Percentiles rank a stretch among this genome's conserved stretches.
These are phyloP conservation scores for Brachionus manjavacas DNA, from an alignment of 1,140 invertebrate species.

Conservation along the genomic window DNA sequence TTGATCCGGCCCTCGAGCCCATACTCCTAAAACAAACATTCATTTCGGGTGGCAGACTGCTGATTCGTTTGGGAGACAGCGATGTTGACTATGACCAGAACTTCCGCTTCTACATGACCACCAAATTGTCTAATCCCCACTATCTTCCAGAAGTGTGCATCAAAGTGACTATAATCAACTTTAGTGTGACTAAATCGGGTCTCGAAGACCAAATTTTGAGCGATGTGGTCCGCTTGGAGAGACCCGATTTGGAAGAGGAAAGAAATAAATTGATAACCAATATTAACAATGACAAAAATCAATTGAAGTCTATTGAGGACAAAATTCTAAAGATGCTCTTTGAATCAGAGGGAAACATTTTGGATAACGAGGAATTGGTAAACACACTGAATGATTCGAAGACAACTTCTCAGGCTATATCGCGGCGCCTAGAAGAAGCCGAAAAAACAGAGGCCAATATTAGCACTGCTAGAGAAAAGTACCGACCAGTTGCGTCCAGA, in stretches of 20 bases:
- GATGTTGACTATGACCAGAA: slow-evolving; percentile 56
- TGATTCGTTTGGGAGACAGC: slow-evolving; percentile 50
- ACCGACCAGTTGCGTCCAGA: slow-evolving; percentile 53
- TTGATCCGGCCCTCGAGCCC: slow-evolving; percentile 56
- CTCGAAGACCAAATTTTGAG: slow-evolving; percentile 57
- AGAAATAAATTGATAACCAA: slow-evolving; percentile 37
- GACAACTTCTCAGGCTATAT: slow-evolving; percentile 64
- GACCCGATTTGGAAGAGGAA: slow-evolving; percentile 41
- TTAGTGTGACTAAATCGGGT: slow-evolving; percentile 61
- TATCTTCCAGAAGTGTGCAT: slow-evolving; percentile 58
- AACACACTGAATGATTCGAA: slow-evolving; percentile 64
- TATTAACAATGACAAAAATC: slow-evolving; percentile 49
- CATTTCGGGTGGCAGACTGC: slow-evolving; percentile 47
- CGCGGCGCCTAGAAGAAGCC: slow-evolving; percentile 70
- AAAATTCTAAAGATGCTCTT: slow-evolving; percentile 41
- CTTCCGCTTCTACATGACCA: slow-evolving; percentile 57
- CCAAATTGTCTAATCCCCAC: slow-evolving; percentile 58
- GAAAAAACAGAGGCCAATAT: slow-evolving; percentile 66
- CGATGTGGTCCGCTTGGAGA: slow-evolving; percentile 54
- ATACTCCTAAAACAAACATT: slow-evolving; percentile 50
- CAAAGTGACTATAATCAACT: slow-evolving; percentile 59
- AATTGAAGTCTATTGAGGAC: slow-evolving; percentile 41
- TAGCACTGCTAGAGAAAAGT: slow-evolving; percentile 48
- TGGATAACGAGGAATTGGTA: slow-evolving; percentile 42
- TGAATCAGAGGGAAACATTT: slow-evolving; percentile 42